A percentile compares a stretch with the other conserved stretches of the same genome.
Conservation (phyloP, 2,888 invertebrate species). For the Mamestra brassicae region DNA sequence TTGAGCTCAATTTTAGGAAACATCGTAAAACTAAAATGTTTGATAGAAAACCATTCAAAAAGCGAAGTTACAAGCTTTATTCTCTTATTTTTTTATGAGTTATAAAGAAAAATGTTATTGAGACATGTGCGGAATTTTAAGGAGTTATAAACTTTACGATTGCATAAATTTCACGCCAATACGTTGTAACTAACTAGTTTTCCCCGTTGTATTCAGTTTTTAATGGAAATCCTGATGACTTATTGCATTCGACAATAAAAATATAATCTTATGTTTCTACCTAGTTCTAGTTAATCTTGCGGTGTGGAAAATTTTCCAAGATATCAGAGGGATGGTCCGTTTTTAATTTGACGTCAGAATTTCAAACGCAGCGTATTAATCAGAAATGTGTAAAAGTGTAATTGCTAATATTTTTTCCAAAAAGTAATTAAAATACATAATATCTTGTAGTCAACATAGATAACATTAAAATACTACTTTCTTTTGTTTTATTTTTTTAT, state of each 20-base stretch:
- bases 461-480: not conserved
- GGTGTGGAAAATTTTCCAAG: slow-evolving; percentile 15
- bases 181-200: slow-evolving; percentile 70
- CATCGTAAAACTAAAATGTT: slow-evolving; percentile 43
- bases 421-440: slow-evolving; percentile 6
- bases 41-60: slow-evolving; percentile 54
- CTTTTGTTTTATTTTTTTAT: not conserved
- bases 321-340: slow-evolving; percentile 8
- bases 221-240: slow-evolving; percentile 73
- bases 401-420: slow-evolving; percentile 21
- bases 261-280: slow-evolving; percentile 62
- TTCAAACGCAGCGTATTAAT: slow-evolving; percentile 14
- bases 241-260: slow-evolving; percentile 66
- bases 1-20: slow-evolving; percentile 44
- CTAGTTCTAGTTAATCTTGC: slow-evolving; percentile 56
- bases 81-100: slow-evolving; percentile 65
- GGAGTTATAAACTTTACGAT: slow-evolving; percentile 67
- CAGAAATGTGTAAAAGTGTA: slow-evolving; percentile 23
- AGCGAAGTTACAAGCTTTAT: slow-evolving; percentile 55
- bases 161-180: slow-evolving; percentile 75
- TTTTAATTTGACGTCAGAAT: slow-evolving; percentile 17
- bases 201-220: slow-evolving; percentile 72
- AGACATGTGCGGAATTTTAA: slow-evolving; percentile 68
- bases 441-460: not conserved
- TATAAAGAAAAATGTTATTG: slow-evolving; percentile 66